phyloP scores from a whole-genome alignment of 2,113 vertebrate species.

The Phrynosoma platyrhinos region DNA sequence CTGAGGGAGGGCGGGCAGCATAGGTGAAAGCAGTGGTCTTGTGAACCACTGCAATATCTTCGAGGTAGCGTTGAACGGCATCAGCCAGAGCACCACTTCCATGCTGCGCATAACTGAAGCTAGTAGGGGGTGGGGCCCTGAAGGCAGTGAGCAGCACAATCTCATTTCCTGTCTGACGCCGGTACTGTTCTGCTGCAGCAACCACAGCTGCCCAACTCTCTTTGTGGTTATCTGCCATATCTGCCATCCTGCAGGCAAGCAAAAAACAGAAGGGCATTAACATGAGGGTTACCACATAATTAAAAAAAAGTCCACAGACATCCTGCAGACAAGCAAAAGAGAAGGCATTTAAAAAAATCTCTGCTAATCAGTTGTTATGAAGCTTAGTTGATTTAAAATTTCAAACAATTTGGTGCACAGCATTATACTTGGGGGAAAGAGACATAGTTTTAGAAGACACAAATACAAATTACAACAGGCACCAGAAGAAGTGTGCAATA shows the following conservation, averaged over 20 bases:
- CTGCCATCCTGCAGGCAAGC: conserved; percentile 64
- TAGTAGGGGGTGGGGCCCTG: conserved; percentile 76
- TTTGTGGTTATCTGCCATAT: conserved; percentile 88
- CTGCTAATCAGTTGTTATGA: neutral
- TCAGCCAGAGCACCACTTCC: conserved; percentile 87
- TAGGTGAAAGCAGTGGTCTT: conserved; percentile 81
- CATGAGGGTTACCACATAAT: no score
- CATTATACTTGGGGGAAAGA: neutral
- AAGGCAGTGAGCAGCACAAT: conserved; percentile 87
- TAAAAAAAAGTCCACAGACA: neutral
- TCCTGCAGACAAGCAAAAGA: no score
- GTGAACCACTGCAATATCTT: conserved; percentile 90
- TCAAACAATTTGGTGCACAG: neutral
- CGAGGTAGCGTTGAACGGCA: conserved; percentile 85
- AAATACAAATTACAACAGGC: neutral
- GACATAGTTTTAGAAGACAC: neutral
- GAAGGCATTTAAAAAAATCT: no score
- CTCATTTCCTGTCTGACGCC: conserved; percentile 88
- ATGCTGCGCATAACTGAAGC: conserved; percentile 84
- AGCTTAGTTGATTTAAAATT: neutral
- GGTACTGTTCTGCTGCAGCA: conserved; percentile 85
- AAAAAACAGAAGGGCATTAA: neutral
- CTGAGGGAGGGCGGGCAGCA: conserved; percentile 73
- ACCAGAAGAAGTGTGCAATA: neutral
- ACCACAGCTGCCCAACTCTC: conserved; percentile 89